Base-by-base conservation (phyloP, 2,888 invertebrate genomes). In the Drosophila leonis region DNA sequence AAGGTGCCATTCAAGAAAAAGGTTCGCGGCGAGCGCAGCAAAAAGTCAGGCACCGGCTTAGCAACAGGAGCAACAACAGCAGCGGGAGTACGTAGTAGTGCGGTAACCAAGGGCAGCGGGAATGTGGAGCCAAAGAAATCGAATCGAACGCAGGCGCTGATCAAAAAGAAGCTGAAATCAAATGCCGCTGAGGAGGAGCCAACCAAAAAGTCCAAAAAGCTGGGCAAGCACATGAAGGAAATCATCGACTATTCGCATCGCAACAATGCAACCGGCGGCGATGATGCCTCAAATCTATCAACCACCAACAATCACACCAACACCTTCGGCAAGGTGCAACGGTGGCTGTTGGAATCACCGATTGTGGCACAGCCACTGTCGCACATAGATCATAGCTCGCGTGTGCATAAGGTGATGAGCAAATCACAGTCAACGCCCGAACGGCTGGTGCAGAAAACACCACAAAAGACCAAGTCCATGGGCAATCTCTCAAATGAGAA, bases 1-100 rank as follows among this genome's bases (percentile, higher is more conserved):
- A 97, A 97, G 93, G 94, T 98, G 66, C 98, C 98, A 46, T 94
- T 98, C 76, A 97, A 97, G 94, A 96, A 97, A 92, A 97, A 97
- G 93, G 97, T 97, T 37, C 91, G 93, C 44, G 93, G 93, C 49
- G 93, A 93, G 74, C 90, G 93, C 59, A 90, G 79, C 72, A 84
- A 87, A 59, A 88, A 76, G 33, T 65, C 83, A 7, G 63, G 69
- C 31, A 44, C 49, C 4, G 73, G 71, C 33, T 24, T 65, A 9
- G 44, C 44, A 13, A 48, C 56, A 13, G 79, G 72, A 24, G 46
- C 60, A 51, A 52, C 64, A 35, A 65, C 74, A 92, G 82, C 93
- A 92, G 61, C 66, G 12, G 84, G 54, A 67, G 49, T 69, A 12
- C 60, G 65, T 29, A 51, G 60, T 4, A 63, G 57, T 44, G 69